phyloP scores from a whole-genome alignment of 2,888 invertebrate genomes.

The Drosophila rubida region DNA sequence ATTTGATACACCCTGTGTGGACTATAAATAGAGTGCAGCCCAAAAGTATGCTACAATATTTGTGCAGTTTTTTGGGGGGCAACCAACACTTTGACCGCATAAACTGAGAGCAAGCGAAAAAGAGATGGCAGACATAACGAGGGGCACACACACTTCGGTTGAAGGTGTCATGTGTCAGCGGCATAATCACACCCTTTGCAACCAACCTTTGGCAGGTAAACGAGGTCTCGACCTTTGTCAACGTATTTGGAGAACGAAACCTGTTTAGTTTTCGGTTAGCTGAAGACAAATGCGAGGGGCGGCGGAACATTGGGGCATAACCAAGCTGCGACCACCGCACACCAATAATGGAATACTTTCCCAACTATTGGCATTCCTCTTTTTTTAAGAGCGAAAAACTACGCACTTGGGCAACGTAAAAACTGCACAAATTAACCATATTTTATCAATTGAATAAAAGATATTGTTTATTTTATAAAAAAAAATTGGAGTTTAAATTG shows the following conservation, averaged over 20 bases:
- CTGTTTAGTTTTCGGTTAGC: conserved; percentile 49
- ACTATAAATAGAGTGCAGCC: conserved; percentile 15
- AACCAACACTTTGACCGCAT: conserved; percentile 65
- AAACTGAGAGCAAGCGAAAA: conserved; percentile 1
- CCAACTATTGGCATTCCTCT: not conserved
- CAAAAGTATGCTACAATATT: conserved; percentile 66
- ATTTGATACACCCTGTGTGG: not conserved
- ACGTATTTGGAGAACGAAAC: conserved; percentile 50
- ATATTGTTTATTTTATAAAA: conserved; percentile 14
- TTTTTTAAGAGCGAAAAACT: not conserved
- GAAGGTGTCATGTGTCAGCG: conserved; percentile 78
- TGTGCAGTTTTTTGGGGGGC: conserved; percentile 58
- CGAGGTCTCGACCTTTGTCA: conserved; percentile 71
- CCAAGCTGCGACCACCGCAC: not conserved
- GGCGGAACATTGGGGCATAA: not conserved
- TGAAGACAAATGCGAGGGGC: conserved; percentile 8
- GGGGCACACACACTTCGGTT: conserved; percentile 36
- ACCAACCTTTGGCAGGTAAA: conserved; percentile 63
- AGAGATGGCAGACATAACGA: not conserved
- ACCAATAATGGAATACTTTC: not conserved
- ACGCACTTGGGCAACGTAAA: not conserved
- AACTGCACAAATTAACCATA: not conserved
- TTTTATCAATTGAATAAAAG: not conserved
- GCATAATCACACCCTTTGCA: conserved; percentile 77
- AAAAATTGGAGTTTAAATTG: conserved; percentile 1